Evolutionary conservation across 2,888 invertebrate species (phyloP), one percentile per base, ranked within the genome.

Genomic region (Ichneumoninae sp.): DNA sequence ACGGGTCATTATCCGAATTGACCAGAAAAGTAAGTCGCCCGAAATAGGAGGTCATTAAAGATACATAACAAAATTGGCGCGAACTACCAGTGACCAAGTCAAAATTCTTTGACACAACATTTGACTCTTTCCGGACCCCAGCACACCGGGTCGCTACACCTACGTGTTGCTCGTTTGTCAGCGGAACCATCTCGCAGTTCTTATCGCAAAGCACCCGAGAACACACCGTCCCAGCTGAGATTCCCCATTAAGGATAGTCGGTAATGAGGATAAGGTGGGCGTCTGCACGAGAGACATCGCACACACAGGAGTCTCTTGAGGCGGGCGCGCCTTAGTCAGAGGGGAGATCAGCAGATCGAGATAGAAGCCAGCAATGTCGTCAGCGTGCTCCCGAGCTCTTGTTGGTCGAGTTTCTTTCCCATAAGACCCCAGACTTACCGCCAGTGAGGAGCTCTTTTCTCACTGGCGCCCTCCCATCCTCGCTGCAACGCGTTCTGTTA

Each of bases 201-300:
- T 81, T 81, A 81, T 81, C 81, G 57, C 26, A 10, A 10, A 22
- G 33, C 40, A 22, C 47, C 50, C 60, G 70, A 52, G 57, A 68
- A 80, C 66, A 68, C 57, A 33, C 63, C 16, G 50, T 74, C 40
- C 22, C 40, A 54, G 54, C 70, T 36, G 76, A 76, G 50, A 81
- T 52, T 44, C 75, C 54, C 74, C 68, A 81, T 81, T 81, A 74
- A 69, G 33, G 74, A 69, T 74, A 47, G 57, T 69, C 68, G 63
- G 76, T 75, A 76, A 81, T 69, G 81, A 81, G 75, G 22, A 54
- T 76, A 52, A 70, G 76, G 76, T 76, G 76, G 75, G 75, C 30
- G 78, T 47, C 33, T 52, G 69, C 70, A 60, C 69, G 47, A 52
- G 76, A 69, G 40, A 69, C 26, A 69, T 69, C 40, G 10, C 4